Base-by-base conservation (phyloP, 2,797 vertebrate species). In the Microctenopoma lineatum region DNA sequence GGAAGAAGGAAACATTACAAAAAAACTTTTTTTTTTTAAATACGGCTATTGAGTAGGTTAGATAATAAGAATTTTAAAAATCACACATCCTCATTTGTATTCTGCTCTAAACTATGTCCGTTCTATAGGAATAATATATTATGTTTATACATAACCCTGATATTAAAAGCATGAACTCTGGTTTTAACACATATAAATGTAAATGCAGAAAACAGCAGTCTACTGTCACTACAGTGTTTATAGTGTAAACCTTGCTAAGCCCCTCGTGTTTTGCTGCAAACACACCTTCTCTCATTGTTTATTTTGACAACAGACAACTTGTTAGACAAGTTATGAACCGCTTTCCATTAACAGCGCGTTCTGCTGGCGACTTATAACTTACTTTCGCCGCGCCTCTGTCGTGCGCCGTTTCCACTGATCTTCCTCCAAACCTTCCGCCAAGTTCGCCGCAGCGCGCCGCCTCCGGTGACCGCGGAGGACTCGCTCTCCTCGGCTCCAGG, bases 401-500 rank as follows among this genome's bases (percentile, higher is more conserved):
- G 38, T 4, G 18, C 6, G 3, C 14, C 48, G 29, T 70, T 75
- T 45, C 87, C 79, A 7, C 4, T 68, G 0, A 91, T 71, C 66
- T 45, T 73, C 5, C 36, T 9, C 86, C 88, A 89, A 18, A 85
- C 66, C 67, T 85, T 87, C 39, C 5, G 70, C 50, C 63, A 71
- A 0, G 72, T 66, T 38, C 71, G 52, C 73, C 90, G 81, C 48
- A 92, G n/a, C 52, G 41, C 84, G 16, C 72, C 75, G 6, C 79
- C 69, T 57, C 79, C 66, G 3, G 70, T 32, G 5, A 3, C 70
- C 13, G 60, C 2, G 21, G 63, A 54, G 0, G 59, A 55, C 55
- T 64, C 72, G 2, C 69, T 36, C 34, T 85, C 71, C 39, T 67
- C 75, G 79, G 61, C 62, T 21, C n/a, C 27, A 0, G 11, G 9